Evolutionary conservation across 1,140 invertebrate species (phyloP).

Genomic region (Leptonema lineaticorne): DNA sequence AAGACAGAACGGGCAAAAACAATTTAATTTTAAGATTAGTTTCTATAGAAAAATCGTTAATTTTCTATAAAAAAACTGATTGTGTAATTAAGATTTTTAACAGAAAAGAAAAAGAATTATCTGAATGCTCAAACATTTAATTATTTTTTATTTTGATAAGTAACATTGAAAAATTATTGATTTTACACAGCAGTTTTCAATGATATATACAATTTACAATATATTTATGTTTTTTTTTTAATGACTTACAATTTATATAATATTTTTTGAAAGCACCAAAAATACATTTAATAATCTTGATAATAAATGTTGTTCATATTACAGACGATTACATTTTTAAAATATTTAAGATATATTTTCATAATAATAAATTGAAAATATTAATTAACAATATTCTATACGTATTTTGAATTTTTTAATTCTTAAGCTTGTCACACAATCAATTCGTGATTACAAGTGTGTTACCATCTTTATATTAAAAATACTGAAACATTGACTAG

Average conservation of each 20-base stretch:
- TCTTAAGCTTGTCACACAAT: no score
- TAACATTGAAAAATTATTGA: slow-evolving; percentile 26
- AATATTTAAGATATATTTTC: neutral
- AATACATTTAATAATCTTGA: neutral
- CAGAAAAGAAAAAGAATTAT: no score
- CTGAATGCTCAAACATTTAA: no score
- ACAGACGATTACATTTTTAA: neutral
- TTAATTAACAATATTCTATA: no score
- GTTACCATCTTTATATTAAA: neutral
- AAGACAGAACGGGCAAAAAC: no score
- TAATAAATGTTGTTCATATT: neutral
- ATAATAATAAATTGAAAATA: neutral
- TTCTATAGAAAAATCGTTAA: no score
- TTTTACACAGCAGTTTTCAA: slow-evolving; percentile 35
- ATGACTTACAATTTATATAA: neutral
- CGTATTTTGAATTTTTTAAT: no score
- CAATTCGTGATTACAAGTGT: neutral
- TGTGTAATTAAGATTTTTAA: no score
- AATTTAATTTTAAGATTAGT: no score
- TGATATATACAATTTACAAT: neutral
- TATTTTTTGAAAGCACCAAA: neutral
- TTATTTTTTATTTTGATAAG: neutral
- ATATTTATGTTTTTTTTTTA: slow-evolving; percentile 1
- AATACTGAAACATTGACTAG: neutral
- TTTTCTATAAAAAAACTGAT: no score